Conservation (phyloP, 2,113 vertebrate species). For the Chitala chitala region DNA sequence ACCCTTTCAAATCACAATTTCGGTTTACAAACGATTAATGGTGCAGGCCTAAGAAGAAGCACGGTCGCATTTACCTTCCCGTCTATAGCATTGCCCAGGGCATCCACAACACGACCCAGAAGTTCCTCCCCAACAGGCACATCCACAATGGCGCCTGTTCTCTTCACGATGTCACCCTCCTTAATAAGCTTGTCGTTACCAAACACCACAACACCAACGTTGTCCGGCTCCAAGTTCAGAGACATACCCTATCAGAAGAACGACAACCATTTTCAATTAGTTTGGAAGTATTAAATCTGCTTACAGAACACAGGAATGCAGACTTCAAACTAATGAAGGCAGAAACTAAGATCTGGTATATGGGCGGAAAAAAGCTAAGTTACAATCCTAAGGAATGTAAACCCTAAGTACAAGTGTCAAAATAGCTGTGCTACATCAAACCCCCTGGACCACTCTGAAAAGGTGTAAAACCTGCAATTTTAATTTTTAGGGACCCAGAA, state of each 20-base stretch:
- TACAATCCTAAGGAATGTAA: background rate
- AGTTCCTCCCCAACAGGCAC: constrained; percentile 91
- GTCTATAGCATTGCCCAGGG: constrained; percentile 92
- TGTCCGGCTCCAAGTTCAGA: constrained; percentile 98
- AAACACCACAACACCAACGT: constrained; percentile 98
- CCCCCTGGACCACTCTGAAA: no score
- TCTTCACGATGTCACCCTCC: constrained; percentile 95
- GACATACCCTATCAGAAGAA: constrained; percentile 82
- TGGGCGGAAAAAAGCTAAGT: no score
- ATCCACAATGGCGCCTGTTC: constrained; percentile 95
- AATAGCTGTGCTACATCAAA: no score
- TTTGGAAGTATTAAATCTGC: no score
- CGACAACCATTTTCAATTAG: background rate
- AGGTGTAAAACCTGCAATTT: no score
- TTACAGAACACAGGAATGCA: no score
- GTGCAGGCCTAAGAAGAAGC: background rate
- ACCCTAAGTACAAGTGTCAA: background rate
- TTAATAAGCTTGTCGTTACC: constrained; percentile 98
- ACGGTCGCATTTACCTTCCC: constrained; percentile 75
- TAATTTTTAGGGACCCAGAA: no score
- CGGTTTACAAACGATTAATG: no score
- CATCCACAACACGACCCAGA: constrained; percentile 92
- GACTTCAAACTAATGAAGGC: no score
- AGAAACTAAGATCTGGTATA: no score
- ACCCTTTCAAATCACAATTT: no score